Evolutionary conservation across 2,888 invertebrate genomes (phyloP).

Genomic region (Drosophila seclusa): DNA sequence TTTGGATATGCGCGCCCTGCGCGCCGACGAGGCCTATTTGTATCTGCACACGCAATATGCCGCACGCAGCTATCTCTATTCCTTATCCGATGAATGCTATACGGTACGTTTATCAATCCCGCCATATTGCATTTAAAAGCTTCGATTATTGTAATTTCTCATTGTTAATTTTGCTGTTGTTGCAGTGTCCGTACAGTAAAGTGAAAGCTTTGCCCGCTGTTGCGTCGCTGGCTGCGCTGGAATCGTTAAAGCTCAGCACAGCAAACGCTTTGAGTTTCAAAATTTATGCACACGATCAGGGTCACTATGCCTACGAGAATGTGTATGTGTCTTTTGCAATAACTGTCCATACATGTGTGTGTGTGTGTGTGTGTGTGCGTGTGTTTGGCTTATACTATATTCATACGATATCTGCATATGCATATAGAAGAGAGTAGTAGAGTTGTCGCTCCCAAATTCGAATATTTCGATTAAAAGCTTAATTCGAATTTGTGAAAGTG

Average conservation of each 20-base stretch:
- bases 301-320: conserved; percentile 85
- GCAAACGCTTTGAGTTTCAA: conserved; percentile 87
- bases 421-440: neutral
- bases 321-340: conserved; percentile 58
- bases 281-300: conserved; percentile 86
- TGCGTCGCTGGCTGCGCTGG: conserved; percentile 31
- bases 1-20: conserved; percentile 87
- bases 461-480: neutral
- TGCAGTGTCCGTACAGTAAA: conserved; percentile 88
- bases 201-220: conserved; percentile 81
- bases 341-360: neutral
- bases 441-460: neutral
- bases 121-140: conserved; percentile 22
- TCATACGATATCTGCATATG: conserved; percentile 3
- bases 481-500: neutral
- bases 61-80: conserved; percentile 87
- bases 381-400: neutral
- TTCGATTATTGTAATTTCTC: neutral
- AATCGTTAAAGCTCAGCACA: conserved; percentile 86
- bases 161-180: conserved; percentile 5
- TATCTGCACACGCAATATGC: conserved; percentile 83
- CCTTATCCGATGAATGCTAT: conserved; percentile 89
- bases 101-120: conserved; percentile 86
- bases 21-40: conserved; percentile 89
- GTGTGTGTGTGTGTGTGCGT: neutral